A percentile compares a stretch with the other conserved stretches of the same genome.
Conservation (phyloP, 2,113 vertebrate species). For the Rattus rattus region DNA sequence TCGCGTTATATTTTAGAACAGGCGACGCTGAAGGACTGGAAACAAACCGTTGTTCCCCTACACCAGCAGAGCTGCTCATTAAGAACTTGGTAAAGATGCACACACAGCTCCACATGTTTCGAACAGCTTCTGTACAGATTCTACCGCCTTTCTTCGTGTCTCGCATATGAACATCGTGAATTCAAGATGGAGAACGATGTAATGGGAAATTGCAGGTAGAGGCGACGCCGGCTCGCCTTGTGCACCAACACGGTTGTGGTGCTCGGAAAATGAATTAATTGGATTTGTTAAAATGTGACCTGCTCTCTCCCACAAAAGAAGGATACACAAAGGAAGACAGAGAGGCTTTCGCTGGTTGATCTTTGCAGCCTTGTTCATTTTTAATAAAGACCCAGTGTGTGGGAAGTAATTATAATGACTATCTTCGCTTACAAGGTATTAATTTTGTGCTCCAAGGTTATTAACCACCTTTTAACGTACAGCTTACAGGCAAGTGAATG, state of each 20-base stretch:
- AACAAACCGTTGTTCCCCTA: conserved; percentile 37
- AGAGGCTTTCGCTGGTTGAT: conserved; percentile 37
- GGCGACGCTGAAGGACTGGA: conserved; percentile 48
- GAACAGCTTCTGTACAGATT: conserved; percentile 42
- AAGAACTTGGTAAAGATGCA: not conserved
- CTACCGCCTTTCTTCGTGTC: conserved; percentile 36
- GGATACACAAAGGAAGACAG: not conserved
- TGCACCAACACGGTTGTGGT: not conserved
- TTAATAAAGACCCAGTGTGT: conserved; percentile 47
- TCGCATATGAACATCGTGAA: not conserved
- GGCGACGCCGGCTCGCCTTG: not conserved
- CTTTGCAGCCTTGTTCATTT: conserved; percentile 52
- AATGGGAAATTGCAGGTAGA: not conserved
- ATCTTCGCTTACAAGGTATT: conserved; percentile 73
- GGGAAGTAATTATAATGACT: conserved; percentile 74
- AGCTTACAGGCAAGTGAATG: conserved; percentile 70
- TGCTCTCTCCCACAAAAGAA: not conserved
- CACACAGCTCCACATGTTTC: conserved; percentile 7
- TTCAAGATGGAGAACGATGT: conserved; percentile 41
- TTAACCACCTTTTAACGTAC: conserved; percentile 63
- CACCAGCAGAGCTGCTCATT: not conserved
- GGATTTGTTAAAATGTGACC: conserved; percentile 32
- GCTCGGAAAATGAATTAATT: conserved; percentile 7
- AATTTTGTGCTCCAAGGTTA: conserved; percentile 78
- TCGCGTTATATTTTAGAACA: not conserved